Percentiles rank a stretch among this genome's conserved stretches.
These are phyloP conservation scores for Numenius arquata DNA, from an alignment of 2,113 vertebrate genomes.

Conservation along the genomic window DNA sequence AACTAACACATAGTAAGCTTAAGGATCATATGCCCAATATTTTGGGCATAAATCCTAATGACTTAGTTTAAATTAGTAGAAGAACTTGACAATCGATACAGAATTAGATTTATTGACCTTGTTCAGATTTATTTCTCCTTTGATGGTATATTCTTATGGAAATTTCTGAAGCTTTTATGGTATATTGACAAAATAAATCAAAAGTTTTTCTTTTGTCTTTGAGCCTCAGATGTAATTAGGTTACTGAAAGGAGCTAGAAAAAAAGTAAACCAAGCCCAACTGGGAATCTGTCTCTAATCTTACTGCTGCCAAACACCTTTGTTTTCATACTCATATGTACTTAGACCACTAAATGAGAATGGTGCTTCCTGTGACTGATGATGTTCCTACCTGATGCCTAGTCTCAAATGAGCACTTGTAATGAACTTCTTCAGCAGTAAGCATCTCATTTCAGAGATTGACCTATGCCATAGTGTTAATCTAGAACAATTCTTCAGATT, in stretches of 20 bases:
- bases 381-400: not conserved
- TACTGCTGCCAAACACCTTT: not conserved
- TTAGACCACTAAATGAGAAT: not conserved
- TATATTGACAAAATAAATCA: not conserved
- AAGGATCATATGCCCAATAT: not conserved
- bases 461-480: not conserved
- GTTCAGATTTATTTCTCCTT: not conserved
- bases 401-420: not conserved
- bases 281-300: not conserved
- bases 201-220: not conserved
- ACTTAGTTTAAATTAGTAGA: not conserved
- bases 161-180: not conserved
- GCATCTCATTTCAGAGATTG: not conserved
- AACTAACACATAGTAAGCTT: not conserved
- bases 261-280: not conserved
- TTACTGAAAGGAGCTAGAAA: not conserved
- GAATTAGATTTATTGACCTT: not conserved
- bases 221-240: not conserved
- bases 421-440: not conserved
- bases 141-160: not conserved
- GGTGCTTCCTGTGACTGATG: not conserved
- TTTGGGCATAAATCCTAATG: not conserved
- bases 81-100: not conserved
- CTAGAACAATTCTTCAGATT: not conserved
- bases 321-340: not conserved